phyloP scores from a whole-genome alignment of 1,140 invertebrate species.

The Caenorhabditis briggsae region DNA sequence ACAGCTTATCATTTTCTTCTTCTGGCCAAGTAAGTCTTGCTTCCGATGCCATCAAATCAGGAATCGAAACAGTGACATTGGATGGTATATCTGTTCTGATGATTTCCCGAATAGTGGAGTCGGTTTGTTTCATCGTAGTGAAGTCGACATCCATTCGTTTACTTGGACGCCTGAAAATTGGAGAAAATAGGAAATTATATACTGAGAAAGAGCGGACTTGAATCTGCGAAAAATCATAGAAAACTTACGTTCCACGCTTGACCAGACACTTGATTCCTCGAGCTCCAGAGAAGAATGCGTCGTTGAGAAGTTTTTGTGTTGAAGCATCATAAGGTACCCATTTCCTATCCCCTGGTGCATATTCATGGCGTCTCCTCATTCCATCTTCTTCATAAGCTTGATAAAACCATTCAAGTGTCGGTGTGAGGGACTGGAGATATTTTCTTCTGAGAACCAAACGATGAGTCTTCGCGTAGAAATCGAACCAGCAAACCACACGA shows the following conservation, averaged over 20 bases:
- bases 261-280: neutral
- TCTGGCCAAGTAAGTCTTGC: constrained; percentile 19
- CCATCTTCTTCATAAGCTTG: constrained; percentile 42
- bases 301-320: constrained; percentile 44
- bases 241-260: neutral
- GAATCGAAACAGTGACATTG: constrained; percentile 1
- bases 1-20: neutral
- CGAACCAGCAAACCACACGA: constrained; percentile 21
- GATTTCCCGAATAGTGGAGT: constrained; percentile 8
- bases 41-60: constrained; percentile 15
- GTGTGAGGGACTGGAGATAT: neutral
- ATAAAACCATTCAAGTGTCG: constrained; percentile 32
- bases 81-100: constrained; percentile 56
- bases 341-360: constrained; percentile 42
- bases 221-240: neutral
- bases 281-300: constrained; percentile 54
- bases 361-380: neutral
- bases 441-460: neutral
- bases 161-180: neutral
- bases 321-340: constrained; percentile 35
- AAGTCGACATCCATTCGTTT: constrained; percentile 53
- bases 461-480: constrained; percentile 36
- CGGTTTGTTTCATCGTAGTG: neutral
- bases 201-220: too few relatives aligned
- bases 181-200: neutral